Conservation (phyloP, 2,797 vertebrate species). For the Melanotaenia maccullochi region DNA sequence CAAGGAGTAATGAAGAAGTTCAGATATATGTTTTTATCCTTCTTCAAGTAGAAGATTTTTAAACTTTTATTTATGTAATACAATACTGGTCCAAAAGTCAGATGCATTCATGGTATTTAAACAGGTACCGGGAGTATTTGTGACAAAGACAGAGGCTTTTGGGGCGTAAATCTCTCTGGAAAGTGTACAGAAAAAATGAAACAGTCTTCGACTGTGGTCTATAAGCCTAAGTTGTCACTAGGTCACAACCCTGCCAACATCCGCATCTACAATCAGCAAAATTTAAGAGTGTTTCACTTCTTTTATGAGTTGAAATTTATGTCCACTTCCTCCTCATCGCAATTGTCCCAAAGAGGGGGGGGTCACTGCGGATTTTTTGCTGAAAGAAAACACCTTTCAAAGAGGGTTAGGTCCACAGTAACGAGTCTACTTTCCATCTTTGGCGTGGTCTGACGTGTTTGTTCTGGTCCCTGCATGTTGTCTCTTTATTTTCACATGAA, state of each 20-base stretch:
- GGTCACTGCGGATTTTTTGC: conserved; percentile 56
- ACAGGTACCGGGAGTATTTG: conserved; percentile 42
- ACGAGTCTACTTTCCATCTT: conserved; percentile 26
- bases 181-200: conserved; percentile 13
- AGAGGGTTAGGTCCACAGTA: conserved; percentile 13
- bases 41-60: conserved; percentile 15
- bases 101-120: conserved; percentile 39
- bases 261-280: conserved; percentile 15
- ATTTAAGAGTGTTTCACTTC: conserved; percentile 17
- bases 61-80: not conserved
- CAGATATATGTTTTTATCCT: conserved; percentile 15
- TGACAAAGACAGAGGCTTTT: conserved; percentile 29
- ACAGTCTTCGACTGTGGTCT: conserved; percentile 4
- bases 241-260: conserved; percentile 15
- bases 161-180: conserved; percentile 39
- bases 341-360: conserved; percentile 49
- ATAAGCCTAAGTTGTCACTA: not conserved
- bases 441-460: conserved; percentile 29
- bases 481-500: conserved; percentile 47
- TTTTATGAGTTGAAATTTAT: conserved; percentile 48
- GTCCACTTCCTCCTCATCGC: not conserved
- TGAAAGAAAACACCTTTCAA: conserved; percentile 40
- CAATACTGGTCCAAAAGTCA: conserved; percentile 24
- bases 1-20: conserved; percentile 20
- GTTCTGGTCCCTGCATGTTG: conserved; percentile 26